Evolutionary conservation across 2,888 invertebrate species (phyloP), one percentile per base, ranked within the genome.

Genomic region (Yponomeuta sedellus): DNA sequence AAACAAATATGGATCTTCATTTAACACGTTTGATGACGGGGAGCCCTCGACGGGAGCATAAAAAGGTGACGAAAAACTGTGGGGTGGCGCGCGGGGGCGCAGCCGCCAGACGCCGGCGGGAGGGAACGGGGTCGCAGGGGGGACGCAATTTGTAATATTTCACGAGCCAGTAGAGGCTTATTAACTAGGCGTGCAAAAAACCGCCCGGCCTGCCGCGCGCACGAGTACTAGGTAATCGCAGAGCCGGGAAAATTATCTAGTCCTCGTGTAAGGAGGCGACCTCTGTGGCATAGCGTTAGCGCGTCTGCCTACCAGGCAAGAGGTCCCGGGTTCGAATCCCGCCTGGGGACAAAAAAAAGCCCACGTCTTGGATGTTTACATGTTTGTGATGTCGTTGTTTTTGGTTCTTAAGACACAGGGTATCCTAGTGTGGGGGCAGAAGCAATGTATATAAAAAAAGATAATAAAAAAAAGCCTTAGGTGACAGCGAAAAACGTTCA

Each of bases 91-190:
- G 34, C 34, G 69, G 70, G 74, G 69, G 70, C 70, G 68, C 34
- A 28, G 61, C 25, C 10, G 61, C 3, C 28, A 44, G 22, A 20
- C 61, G 65, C 20, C 39, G 58, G 58, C n/a, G 56, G 56, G 59
- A 20, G 63, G 3, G 8, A 10, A 56, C 71, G 71, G 70, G 74
- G 73, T 73, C 74, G 74, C 71, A 74, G 76, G 72, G 81, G 82
- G 77, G 83, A 82, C 81, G 87, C 90, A 90, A 90, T 91, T 91
- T 91, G 90, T 90, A 87, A 91, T 88, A 90, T 91, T 91, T 91
- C 90, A 90, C 91, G 90, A 88, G 77, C 89, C 91, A 91, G 90
- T 88, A 89, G 88, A 83, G 88, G 85, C 90, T 90, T 91, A 91
- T 90, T 91, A 91, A 86, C 88, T 81, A 88, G 88, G 84, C 85